These are phyloP conservation scores for Mobula hypostoma DNA, from an alignment of 2,113 vertebrate species.

Conservation along the genomic window DNA sequence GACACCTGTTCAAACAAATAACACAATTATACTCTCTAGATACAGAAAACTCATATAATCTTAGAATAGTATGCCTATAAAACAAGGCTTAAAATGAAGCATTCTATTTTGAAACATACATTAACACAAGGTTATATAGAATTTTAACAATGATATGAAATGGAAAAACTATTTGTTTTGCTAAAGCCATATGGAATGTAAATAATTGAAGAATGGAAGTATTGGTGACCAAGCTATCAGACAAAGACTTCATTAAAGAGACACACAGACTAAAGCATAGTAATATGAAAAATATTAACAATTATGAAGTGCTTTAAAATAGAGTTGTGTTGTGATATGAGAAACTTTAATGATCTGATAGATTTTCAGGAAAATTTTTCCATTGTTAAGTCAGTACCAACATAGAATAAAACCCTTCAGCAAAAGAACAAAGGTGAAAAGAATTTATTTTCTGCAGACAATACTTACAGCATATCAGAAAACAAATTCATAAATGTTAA, in stretches of 20 bases:
- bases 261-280: neutral
- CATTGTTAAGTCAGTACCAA: neutral
- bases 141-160: neutral
- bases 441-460: neutral
- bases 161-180: neutral
- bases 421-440: neutral
- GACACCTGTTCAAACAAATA: conserved; percentile 56
- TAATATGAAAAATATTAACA: neutral
- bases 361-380: neutral
- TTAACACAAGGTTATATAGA: neutral
- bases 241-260: neutral
- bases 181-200: neutral
- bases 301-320: neutral
- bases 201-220: neutral
- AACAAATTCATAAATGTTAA: neutral
- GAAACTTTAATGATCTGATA: neutral
- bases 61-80: neutral
- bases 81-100: neutral
- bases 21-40: neutral
- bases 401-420: too few relatives aligned
- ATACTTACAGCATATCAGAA: neutral
- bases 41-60: neutral
- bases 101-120: neutral
- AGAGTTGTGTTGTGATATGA: neutral
- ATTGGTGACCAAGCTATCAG: neutral